phyloP scores from a whole-genome alignment of 2,888 invertebrate genomes.

The Aromia moschata region DNA sequence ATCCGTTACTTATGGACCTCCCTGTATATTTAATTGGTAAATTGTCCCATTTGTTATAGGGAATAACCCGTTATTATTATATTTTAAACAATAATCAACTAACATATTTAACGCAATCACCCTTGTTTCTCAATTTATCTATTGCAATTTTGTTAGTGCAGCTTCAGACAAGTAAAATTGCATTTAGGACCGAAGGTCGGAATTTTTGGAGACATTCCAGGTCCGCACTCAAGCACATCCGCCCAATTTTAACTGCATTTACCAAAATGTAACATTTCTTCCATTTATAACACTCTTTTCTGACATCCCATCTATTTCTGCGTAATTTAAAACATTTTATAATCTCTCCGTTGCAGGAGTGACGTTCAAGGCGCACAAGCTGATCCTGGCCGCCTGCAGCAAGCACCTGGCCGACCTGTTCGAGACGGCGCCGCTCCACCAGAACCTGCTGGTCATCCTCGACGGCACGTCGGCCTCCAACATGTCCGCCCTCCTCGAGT shows the following conservation, averaged over 20 bases:
- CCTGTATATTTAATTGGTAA: too few relatives aligned
- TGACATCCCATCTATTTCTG: not conserved
- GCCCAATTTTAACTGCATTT: too few relatives aligned
- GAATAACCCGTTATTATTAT: too few relatives aligned
- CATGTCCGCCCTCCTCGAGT: slow-evolving; percentile 90
- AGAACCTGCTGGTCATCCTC: slow-evolving; percentile 85
- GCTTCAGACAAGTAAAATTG: not conserved
- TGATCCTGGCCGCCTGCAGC: slow-evolving; percentile 92
- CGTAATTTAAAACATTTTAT: too few relatives aligned
- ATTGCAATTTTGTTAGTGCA: not conserved
- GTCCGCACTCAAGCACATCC: too few relatives aligned
- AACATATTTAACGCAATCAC: too few relatives aligned
- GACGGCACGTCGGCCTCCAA: slow-evolving; percentile 90
- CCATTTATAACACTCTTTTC: not conserved
- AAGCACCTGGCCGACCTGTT: slow-evolving; percentile 92
- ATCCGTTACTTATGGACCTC: too few relatives aligned
- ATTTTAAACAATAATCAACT: too few relatives aligned
- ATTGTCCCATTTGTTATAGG: too few relatives aligned
- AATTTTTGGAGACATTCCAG: too few relatives aligned
- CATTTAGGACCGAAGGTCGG: not conserved
- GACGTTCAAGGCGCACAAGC: slow-evolving; percentile 90
- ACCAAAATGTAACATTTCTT: not conserved
- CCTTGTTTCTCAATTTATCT: too few relatives aligned
- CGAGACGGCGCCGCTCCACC: slow-evolving; percentile 84
- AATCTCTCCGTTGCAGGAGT: slow-evolving; percentile 80